These are phyloP conservation scores for Ricordea florida DNA, from an alignment of 92 coral and sea anemone genomes.

Conservation along the genomic window DNA sequence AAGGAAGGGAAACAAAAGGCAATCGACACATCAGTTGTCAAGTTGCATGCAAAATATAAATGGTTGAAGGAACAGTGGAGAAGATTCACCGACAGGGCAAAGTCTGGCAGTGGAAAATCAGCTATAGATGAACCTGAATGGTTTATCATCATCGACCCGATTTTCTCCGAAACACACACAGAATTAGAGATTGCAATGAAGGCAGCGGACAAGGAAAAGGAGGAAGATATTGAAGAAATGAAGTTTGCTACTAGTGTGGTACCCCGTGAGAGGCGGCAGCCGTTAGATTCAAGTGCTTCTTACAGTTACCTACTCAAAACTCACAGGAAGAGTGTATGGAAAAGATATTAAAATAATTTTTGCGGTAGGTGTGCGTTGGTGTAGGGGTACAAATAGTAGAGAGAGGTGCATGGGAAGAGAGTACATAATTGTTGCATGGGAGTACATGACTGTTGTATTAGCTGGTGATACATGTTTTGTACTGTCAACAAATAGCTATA, in stretches of 20 bases:
- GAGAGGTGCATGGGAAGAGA: too few species aligned
- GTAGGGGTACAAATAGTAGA: too few species aligned
- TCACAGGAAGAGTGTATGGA: too few species aligned
- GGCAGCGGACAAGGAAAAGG: slow-evolving; percentile 15
- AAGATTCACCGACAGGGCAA: slow-evolving; percentile 44
- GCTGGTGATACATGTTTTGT: slow-evolving; percentile 7
- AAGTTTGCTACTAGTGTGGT: not conserved
- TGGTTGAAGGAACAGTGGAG: slow-evolving; percentile 52
- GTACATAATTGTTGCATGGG: too few species aligned
- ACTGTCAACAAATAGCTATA: slow-evolving; percentile 11
- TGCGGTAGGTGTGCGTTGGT: too few species aligned
- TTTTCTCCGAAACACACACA: too few species aligned
- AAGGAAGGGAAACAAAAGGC: slow-evolving; percentile 11
- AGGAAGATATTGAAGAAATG: slow-evolving; percentile 12
- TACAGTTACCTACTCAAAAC: too few species aligned
- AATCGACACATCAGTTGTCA: slow-evolving; percentile 40
- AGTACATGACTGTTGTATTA: not conserved
- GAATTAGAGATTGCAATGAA: slow-evolving; percentile 42
- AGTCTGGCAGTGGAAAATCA: slow-evolving; percentile 57
- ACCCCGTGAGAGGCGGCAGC: slow-evolving; percentile 25
- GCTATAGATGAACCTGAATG: too few species aligned
- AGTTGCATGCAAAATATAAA: slow-evolving; percentile 28
- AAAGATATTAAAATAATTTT: too few species aligned
- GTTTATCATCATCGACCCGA: too few species aligned
- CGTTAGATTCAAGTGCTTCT: slow-evolving; percentile 34